Percentiles rank a stretch among this genome's conserved stretches.
These are phyloP conservation scores for Lepidotrigona ventralis DNA, from an alignment of 1,140 invertebrate genomes.

Conservation along the genomic window DNA sequence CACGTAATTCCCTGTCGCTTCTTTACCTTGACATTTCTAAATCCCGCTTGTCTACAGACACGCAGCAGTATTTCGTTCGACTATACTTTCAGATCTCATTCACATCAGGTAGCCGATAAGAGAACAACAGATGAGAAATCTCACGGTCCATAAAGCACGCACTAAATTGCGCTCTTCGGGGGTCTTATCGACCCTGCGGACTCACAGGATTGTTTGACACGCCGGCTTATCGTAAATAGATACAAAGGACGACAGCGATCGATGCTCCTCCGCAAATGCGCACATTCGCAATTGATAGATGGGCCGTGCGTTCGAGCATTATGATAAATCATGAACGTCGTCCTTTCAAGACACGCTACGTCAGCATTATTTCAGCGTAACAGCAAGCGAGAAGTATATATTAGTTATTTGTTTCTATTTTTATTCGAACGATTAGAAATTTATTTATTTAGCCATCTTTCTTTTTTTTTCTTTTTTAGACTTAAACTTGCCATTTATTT, in stretches of 20 bases:
- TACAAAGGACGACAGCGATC: conserved; percentile 19
- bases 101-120: neutral
- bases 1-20: neutral
- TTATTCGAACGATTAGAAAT: too few species aligned
- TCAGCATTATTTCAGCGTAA: neutral
- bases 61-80: neutral
- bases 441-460: too few species aligned
- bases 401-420: too few species aligned
- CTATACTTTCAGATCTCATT: neutral
- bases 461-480: too few species aligned
- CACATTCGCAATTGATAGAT: neutral
- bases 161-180: neutral
- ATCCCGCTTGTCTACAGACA: neutral
- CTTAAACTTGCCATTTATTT: too few species aligned
- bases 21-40: neutral
- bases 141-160: conserved; percentile 27
- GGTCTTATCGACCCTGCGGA: conserved; percentile 5
- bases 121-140: conserved; percentile 27
- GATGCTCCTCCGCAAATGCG: conserved; percentile 1
- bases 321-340: conserved; percentile 1
- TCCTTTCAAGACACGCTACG: neutral
- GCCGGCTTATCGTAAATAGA: conserved; percentile 23
- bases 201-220: conserved; percentile 23
- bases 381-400: neutral
- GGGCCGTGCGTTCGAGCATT: neutral